Evolutionary conservation across 2,797 vertebrate species (phyloP), one percentile per base, ranked within the genome.

Genomic region (Cossypha heuglini): DNA sequence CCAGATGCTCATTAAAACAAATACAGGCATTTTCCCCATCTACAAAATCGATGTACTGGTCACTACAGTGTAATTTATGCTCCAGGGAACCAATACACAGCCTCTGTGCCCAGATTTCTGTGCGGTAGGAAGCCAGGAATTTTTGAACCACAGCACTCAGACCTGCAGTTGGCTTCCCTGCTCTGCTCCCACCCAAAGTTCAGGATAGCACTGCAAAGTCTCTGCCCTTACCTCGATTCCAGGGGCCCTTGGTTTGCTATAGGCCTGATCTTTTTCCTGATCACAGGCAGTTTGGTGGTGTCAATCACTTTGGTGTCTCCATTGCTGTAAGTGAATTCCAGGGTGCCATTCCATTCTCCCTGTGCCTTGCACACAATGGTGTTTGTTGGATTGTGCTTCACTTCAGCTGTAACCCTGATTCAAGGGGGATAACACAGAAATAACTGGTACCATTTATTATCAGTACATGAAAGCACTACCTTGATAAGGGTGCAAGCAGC

Each of bases 231-330:
- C 99, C 99, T 99, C 13, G 99, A 99, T 51, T 99, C 99, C 54
- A 98, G 98, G 1, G 98, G 98, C 12, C 98, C 98, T 96, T 99
- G 99, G 73, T 98, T 98, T 24, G 98, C 98, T 63, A 98, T 85
- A 0, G 99, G 98, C 18, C 99, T 97, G 51, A 99, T 98, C 98
- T 92, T 99, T 97, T 99, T 99, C 59, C 96, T 99, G 94, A 97
- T 98, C 68, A 99, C 96, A 0, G 98, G 98, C n/a, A 99, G 97
- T 26, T 98, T 98, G 86, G 97, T 95, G 0, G 99, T 99, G 98
- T 99, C 99, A 4, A 99, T 98, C 68, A 99, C 98, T 98, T 99
- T 99, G 98, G 98, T 99, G 67, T 99, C 99, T 24, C 99, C 99
- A 0, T 97, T 99, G 98, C 97, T 99, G 96, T 99, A 99, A 14